phyloP scores from a whole-genome alignment of 2,888 invertebrate genomes.

The Lacanobia oleracea region DNA sequence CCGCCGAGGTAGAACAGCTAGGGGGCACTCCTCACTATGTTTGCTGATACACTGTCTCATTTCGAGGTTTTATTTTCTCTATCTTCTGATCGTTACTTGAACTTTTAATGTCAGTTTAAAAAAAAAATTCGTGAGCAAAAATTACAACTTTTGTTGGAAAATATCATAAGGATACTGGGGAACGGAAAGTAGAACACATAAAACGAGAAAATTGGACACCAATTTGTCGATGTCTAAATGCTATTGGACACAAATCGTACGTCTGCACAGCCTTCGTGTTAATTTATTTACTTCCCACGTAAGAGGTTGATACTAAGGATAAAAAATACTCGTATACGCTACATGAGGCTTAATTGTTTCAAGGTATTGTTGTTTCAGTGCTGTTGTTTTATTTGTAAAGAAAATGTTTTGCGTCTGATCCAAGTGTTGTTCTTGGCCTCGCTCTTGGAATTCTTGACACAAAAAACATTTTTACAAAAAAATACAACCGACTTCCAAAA shows the following conservation, averaged over 20 bases:
- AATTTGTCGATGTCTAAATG: neutral
- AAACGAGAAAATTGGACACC: neutral
- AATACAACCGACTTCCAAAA: too few relatives aligned
- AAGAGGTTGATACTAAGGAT: constrained; percentile 59
- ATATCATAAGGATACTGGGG: neutral
- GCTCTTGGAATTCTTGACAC: neutral
- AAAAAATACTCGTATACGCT: constrained; percentile 59
- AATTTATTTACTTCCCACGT: constrained; percentile 73
- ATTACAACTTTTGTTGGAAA: neutral
- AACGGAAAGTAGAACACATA: neutral
- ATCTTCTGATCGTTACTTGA: neutral
- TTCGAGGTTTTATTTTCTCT: too few relatives aligned
- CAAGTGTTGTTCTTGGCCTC: too few relatives aligned
- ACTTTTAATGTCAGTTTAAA: neutral
- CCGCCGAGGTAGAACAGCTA: too few relatives aligned
- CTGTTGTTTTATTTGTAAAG: constrained; percentile 5
- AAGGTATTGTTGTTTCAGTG: constrained; percentile 38
- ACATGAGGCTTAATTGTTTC: constrained; percentile 61
- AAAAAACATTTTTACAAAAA: too few relatives aligned
- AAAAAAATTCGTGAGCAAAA: neutral
- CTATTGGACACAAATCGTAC: constrained; percentile 17
- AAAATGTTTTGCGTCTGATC: neutral
- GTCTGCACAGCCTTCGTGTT: constrained; percentile 53
- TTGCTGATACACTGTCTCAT: too few relatives aligned
- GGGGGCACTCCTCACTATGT: neutral